These are phyloP conservation scores for Miichthys miiuy DNA, from an alignment of 2,797 vertebrate species.

Conservation along the genomic window DNA sequence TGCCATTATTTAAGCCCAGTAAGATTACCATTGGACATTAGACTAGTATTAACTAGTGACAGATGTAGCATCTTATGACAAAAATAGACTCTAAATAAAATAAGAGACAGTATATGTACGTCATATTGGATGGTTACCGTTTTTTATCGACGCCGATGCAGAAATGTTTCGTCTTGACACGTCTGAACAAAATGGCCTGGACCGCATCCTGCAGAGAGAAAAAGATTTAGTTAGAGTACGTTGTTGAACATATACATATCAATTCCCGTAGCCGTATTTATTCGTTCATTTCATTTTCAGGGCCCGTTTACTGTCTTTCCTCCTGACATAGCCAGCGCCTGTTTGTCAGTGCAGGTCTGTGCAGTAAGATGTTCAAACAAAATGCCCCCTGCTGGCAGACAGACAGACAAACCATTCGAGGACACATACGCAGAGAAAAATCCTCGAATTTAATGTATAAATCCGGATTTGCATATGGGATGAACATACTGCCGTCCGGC, in stretches of 20 bases:
- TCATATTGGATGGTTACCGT: conserved; percentile 51
- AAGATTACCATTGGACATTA: conserved; percentile 3
- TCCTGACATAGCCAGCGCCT: conserved; percentile 63
- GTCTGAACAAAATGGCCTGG: conserved; percentile 28
- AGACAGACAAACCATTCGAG: conserved; percentile 47
- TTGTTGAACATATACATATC: neutral
- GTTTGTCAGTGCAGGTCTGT: conserved; percentile 63
- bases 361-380: conserved; percentile 53
- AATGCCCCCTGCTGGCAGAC: conserved; percentile 83
- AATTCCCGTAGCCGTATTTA: neutral
- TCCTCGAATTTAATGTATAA: conserved; percentile 50
- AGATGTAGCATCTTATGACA: neutral
- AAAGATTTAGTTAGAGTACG: conserved; percentile 40
- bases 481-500: conserved; percentile 20
- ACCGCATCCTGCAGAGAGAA: conserved; percentile 64
- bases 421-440: conserved; percentile 46
- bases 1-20: neutral
- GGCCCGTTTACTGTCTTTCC: conserved; percentile 42
- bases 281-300: conserved; percentile 10
- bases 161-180: conserved; percentile 40
- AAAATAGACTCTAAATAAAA: conserved; percentile 27
- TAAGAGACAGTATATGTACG: neutral
- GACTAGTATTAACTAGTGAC: neutral
- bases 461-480: conserved; percentile 35
- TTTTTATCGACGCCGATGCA: conserved; percentile 44